Percentiles rank a stretch among this genome's conserved stretches.
Evolutionary conservation across 1,140 invertebrate genomes (phyloP).

Genomic region (Schlechtendalia chinensis): DNA sequence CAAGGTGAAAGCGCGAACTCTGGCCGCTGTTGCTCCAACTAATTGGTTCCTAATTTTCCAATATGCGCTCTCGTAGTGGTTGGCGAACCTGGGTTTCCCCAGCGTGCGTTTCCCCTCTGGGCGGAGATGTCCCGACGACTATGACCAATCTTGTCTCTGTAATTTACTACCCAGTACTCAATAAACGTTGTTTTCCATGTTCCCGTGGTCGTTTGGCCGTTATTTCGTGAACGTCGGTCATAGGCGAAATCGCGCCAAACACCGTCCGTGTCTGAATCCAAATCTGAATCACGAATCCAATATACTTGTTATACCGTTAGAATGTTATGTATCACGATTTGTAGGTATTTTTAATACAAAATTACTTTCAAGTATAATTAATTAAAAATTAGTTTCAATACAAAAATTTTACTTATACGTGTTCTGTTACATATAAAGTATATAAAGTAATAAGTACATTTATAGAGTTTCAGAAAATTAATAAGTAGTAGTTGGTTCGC

Average conservation of each 20-base stretch:
- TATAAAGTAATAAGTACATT: no score
- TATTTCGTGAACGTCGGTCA: background rate
- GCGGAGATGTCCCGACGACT: constrained; percentile 9
- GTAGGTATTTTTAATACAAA: no score
- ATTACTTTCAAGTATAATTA: no score
- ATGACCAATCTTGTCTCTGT: constrained; percentile 22
- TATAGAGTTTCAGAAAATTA: no score
- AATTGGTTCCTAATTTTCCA: constrained; percentile 22
- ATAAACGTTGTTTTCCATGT: background rate
- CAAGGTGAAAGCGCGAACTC: constrained; percentile 24
- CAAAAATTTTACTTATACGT: no score
- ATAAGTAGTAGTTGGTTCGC: no score
- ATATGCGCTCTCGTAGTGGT: background rate
- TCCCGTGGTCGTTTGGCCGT: background rate
- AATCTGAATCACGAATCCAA: no score
- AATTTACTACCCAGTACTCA: background rate
- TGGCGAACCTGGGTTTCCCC: constrained; percentile 32
- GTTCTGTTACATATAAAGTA: no score
- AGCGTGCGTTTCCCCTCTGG: constrained; percentile 10
- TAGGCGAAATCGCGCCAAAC: background rate
- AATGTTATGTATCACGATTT: no score
- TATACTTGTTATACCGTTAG: no score
- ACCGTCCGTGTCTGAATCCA: no score
- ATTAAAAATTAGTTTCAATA: no score
- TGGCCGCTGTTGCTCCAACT: constrained; percentile 5